Evolutionary conservation across 2,888 invertebrate genomes (phyloP), one percentile per base, ranked within the genome.

Genomic region (Chaitophorus viminalis): DNA sequence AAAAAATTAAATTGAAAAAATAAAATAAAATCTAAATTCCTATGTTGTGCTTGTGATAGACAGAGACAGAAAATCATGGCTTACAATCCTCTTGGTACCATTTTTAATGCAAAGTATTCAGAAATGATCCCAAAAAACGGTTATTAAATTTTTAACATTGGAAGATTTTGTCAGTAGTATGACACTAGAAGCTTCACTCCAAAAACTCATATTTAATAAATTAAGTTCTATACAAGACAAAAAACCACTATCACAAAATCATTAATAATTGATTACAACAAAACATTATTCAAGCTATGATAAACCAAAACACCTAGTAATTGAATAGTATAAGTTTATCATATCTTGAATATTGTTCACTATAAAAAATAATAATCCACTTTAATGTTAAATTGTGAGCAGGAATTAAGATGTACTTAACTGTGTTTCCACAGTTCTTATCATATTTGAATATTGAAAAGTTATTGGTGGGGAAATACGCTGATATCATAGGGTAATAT

Each of bases 51-150:
- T n/a, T n/a, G n/a, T n/a, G n/a, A n/a, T n/a, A n/a, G n/a, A n/a
- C n/a, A n/a, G n/a, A n/a, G n/a, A n/a, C n/a, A n/a, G n/a, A n/a
- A n/a, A n/a, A n/a, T n/a, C n/a, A n/a, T n/a, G n/a, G n/a, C n/a
- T n/a, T n/a, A n/a, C n/a, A n/a, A n/a, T n/a, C n/a, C n/a, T n/a
- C n/a, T n/a, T n/a, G n/a, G n/a, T n/a, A n/a, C n/a, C n/a, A n/a
- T n/a, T 52, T 68, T 88, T 83, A 29, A 88, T 65, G 36, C 82
- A 89, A 65, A 88, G 90, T 89, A 52, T 81, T 70, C 17, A 78
- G n/a, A 89, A 83, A 3, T 89, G 82, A 72, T 90, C 89, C 33
- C 72, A 31, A 36, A 54, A 33, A 29, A 77, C 52, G 25, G 81
- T 29, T 39, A 68, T 81, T 39, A 70, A 31, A 70, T 36, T 86